Base-by-base conservation (phyloP, 2,888 invertebrate genomes). In the Autographa gamma region DNA sequence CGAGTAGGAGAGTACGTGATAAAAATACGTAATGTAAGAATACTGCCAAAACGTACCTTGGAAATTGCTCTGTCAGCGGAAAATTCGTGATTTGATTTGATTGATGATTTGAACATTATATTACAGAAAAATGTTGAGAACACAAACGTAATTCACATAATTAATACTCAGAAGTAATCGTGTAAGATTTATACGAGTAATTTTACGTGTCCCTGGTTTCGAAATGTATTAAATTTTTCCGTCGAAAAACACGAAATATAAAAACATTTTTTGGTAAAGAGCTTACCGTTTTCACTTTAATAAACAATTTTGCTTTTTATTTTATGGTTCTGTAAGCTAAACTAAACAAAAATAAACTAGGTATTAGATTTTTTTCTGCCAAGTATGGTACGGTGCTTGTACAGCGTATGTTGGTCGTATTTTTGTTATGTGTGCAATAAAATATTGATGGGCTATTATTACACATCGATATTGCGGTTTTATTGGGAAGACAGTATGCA, bases 281-380 rank as follows among this genome's bases (percentile, higher is more conserved):
- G 71, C 60, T 59, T 43, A 66, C 64, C 69, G 72, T 79, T 83
- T 81, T 76, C 67, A 79, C 72, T 75, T 66, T 79, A 69, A 64
- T 81, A 59, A 79, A 77, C 73, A 73, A 77, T 74, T 73, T 81
- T n/a, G 56, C 60, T 43, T 73, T 73, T 74, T 58, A 63, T 69
- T 76, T 66, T 61, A 69, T 63, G 60, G 62, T 69, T 70, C 70
- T 65, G 60, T 31, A 43, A 52, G 13, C 14, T 19, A 25, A 13
- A 25, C 25, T 25, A 25, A 25, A 25, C 25, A 25, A 3, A 11
- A 25, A 11, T 25, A 25, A 25, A 56, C 3, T 13, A 13, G 19
- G 9, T 48, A 48, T 48, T 48, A 7, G 8, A 48, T n/a, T n/a
- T 0, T 6, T n/a, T 48, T 48, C 48, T n/a, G 0, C 1, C n/a